phyloP scores from a whole-genome alignment of 2,888 invertebrate species.

The Perizoma affinitatum region DNA sequence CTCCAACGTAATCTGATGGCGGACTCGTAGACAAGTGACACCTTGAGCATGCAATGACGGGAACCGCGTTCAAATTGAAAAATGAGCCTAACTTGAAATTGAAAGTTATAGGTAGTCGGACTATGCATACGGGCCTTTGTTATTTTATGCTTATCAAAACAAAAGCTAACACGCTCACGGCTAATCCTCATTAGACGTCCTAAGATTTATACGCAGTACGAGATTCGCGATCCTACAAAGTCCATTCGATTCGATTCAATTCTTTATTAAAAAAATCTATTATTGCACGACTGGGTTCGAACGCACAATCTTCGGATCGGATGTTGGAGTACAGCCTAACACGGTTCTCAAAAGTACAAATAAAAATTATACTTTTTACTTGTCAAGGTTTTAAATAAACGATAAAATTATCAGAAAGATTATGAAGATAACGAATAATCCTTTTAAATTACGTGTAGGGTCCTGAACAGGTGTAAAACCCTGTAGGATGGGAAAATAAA shows the following conservation, averaged over 20 bases:
- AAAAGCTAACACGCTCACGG: no score
- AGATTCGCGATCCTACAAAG: no score
- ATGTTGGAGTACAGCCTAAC: no score
- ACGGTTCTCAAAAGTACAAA: no score
- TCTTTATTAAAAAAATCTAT: no score
- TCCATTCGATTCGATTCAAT: no score
- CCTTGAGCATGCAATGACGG: slow-evolving; percentile 31
- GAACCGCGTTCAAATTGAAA: slow-evolving; percentile 36
- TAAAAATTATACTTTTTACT: slow-evolving; percentile 1
- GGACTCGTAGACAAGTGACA: slow-evolving; percentile 43
- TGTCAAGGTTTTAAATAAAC: slow-evolving; percentile 17
- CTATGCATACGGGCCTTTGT: slow-evolving; percentile 13
- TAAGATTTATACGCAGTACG: no score
- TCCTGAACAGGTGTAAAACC: slow-evolving; percentile 17
- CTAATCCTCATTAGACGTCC: no score
- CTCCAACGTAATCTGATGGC: slow-evolving; percentile 55
- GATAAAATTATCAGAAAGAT: slow-evolving; percentile 17
- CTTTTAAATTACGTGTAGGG: slow-evolving; percentile 11
- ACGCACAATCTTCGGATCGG: no score
- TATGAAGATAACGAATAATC: slow-evolving; percentile 23
- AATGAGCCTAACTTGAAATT: slow-evolving; percentile 28
- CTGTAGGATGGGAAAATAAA: slow-evolving; percentile 21
- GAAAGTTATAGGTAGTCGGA: slow-evolving; percentile 26
- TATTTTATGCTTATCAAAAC: not conserved
- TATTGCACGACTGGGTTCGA: no score